Evolutionary conservation across 2,888 invertebrate genomes (phyloP), one percentile per base, ranked within the genome.

Genomic region (Ennomos erosarius): DNA sequence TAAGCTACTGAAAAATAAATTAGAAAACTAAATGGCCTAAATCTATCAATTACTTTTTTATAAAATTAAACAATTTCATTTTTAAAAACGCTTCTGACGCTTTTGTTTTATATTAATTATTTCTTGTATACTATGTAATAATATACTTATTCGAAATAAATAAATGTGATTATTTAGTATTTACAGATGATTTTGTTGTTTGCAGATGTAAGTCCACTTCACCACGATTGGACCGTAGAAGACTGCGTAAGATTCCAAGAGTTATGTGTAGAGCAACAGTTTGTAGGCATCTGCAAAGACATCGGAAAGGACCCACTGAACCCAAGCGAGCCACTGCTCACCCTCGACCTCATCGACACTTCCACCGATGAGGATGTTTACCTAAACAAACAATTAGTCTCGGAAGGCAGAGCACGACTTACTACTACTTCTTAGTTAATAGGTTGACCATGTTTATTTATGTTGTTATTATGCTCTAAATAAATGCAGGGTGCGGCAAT

Each of bases 241-340:
- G 96, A 96, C 82, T 96, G 96, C 73, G 85, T 95, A 51, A 87
- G 94, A 59, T 97, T 97, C 79, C 95, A 96, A 72, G 92, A 95
- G 67, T 76, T 97, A 63, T 95, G 96, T 8, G 94, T 95, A 37
- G 94, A 95, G 37, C 94, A 95, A 71, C 91, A 94, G 51, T 96
- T 97, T 65, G 95, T 95, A 10, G 95, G 96, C 0, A 81, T 95
- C 47, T 93, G 97, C 50, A 93, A 93, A 64, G 93, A 94, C 13
- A 93, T 95, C 9, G 93, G 93, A 56, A 90, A 90, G 43, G 96
- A 96, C 71, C 93, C 94, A 13, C 76, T 94, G 34, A 94, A 94
- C 64, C 93, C 94, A 6, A 93, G 84, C 9, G 95, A 95, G 59
- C 93, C 93, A 0, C 86, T 95, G 35, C 82, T 97, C 33, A 94